These are phyloP conservation scores for Leptinotarsa haldemani DNA, from an alignment of 2,888 invertebrate species.

Conservation along the genomic window DNA sequence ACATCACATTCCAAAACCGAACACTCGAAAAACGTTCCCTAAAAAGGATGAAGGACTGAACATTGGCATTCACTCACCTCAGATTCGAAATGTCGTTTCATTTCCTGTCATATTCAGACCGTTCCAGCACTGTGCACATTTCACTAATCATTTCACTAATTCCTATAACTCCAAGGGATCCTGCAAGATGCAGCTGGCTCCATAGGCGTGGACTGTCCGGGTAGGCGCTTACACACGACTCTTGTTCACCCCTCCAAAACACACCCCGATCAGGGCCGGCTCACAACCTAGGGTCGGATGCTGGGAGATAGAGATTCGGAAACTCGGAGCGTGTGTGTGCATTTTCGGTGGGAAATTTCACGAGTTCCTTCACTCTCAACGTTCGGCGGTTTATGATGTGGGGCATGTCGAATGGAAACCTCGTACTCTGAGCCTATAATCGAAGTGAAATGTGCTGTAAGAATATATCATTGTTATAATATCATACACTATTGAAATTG, in stretches of 20 bases:
- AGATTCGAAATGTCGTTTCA: slow-evolving; percentile 47
- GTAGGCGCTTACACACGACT: slow-evolving; percentile 45
- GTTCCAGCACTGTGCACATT: slow-evolving; percentile 57
- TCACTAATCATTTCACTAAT: slow-evolving; percentile 61
- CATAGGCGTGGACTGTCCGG: slow-evolving; percentile 68
- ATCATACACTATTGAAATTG: no score
- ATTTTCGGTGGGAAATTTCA: not conserved
- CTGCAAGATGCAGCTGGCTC: slow-evolving; percentile 64
- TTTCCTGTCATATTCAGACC: slow-evolving; percentile 57
- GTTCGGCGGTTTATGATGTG: not conserved
- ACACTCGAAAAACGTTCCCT: not conserved
- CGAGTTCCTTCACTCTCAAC: not conserved
- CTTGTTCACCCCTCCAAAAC: slow-evolving; percentile 43
- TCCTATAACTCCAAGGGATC: slow-evolving; percentile 56
- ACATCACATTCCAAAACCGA: not conserved
- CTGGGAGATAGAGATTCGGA: slow-evolving; percentile 19
- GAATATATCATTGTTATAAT: no score
- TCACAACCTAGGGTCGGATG: slow-evolving; percentile 10
- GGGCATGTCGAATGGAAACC: not conserved
- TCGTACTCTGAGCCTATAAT: no score
- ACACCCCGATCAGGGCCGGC: slow-evolving; percentile 46
- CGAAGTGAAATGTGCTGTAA: no score
- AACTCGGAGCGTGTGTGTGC: not conserved
- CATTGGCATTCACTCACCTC: slow-evolving; percentile 22
- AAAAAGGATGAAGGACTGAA: not conserved